Percentiles rank a stretch among this genome's conserved stretches.
Conservation (phyloP, 2,113 vertebrate species). For the Symphodus melops region DNA sequence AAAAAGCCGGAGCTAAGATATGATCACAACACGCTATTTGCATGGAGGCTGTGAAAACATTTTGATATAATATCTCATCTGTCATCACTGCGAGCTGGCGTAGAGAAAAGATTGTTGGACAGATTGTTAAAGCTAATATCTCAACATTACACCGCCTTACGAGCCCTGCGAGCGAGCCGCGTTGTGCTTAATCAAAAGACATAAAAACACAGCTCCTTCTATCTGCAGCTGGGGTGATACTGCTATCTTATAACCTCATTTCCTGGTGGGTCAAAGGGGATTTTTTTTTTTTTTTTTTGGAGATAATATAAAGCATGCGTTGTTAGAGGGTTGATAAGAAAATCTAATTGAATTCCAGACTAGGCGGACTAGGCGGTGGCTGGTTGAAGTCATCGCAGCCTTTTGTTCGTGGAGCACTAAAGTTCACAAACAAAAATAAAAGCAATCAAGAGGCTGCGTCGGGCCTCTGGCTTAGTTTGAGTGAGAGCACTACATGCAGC, state of each 20-base stretch:
- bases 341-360: conserved; percentile 67
- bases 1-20: conserved; percentile 61
- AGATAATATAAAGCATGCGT: conserved; percentile 61
- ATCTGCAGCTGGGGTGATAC: conserved; percentile 34
- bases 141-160: conserved; percentile 32
- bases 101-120: conserved; percentile 58
- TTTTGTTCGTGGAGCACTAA: conserved; percentile 39
- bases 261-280: conserved; percentile 63
- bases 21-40: conserved; percentile 65
- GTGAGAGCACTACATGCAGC: conserved; percentile 45
- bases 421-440: conserved; percentile 32
- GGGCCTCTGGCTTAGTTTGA: conserved; percentile 18
- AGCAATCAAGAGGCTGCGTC: conserved; percentile 31
- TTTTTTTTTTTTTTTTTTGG: conserved; percentile 29
- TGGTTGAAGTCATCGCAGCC: conserved; percentile 28
- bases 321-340: conserved; percentile 60
- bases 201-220: conserved; percentile 41
- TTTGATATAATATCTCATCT: conserved; percentile 65
- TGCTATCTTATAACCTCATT: conserved; percentile 67
- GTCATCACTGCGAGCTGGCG: conserved; percentile 51
- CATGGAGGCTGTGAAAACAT: conserved; percentile 65
- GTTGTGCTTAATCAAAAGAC: conserved; percentile 60
- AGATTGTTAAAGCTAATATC: conserved; percentile 73
- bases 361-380: conserved; percentile 49
- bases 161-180: conserved; percentile 10